Base-by-base conservation (phyloP, 1,140 invertebrate genomes). In the Microvelia longipes region DNA sequence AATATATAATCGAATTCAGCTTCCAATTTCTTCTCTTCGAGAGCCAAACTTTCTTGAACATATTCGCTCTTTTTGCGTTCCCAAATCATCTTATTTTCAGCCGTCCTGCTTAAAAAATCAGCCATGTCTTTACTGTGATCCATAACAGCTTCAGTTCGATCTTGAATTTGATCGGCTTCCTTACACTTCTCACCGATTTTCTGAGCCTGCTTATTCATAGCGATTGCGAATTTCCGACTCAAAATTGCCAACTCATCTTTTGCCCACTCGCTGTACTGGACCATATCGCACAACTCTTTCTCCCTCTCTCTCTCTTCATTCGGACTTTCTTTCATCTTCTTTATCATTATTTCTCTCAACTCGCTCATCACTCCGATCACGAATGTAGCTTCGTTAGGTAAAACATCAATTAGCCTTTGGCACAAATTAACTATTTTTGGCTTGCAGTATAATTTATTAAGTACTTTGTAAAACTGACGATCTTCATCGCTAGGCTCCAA, bases 151-250 rank as follows among this genome's bases (percentile, higher is more conserved):
- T 26, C 25, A 24, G 25, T 64, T 64, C 62, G 5, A 5, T 64
- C 62, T 26, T 64, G 15, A 24, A 64, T 64, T 64, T 24, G 25
- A 64, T 64, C 24, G 2, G 62, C 15, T 64, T 64, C 15, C 24
- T 64, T 64, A 64, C 62, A 64, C 24, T 64, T 64, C 5, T 64
- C 15, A 24, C 15, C 62, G 62, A 64, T 26, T 64, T 64, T 64
- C 25, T 26, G 15, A 2, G 62, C 62, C 25, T 64, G 62, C 24
- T 15, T 24, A 24, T 15, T 26, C 62, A 64, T 64, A 2, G 62
- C 24, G 2, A 64, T 5, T 11, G 62, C 24, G 25, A 64, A 64
- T 25, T 26, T 64, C 15, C 62, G 11, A 64, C 62, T 64, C 5
- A 64, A 24, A 11, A 64, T 24, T 14, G 62, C 62, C 11, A 64